phyloP scores from a whole-genome alignment of 2,113 vertebrate genomes.

The Odontophorus gujanensis region DNA sequence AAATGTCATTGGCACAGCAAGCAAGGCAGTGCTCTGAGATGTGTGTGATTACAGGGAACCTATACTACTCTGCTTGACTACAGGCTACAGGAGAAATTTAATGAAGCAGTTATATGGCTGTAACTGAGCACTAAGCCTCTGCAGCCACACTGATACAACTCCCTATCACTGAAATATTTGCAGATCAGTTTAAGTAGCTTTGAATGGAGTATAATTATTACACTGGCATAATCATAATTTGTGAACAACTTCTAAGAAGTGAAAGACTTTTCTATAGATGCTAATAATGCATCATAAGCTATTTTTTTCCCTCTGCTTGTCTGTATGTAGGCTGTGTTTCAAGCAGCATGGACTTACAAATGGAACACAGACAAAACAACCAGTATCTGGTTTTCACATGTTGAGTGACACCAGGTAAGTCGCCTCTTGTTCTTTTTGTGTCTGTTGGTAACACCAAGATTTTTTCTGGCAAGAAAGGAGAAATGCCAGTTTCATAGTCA shows the following conservation, averaged over 20 bases:
- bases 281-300: background rate
- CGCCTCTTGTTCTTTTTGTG: background rate
- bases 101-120: background rate
- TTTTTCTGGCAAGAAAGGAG: background rate
- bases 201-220: background rate
- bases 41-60: rapidly evolving
- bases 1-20: background rate
- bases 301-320: background rate
- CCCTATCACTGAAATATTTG: background rate
- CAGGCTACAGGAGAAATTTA: background rate
- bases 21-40: background rate
- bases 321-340: background rate
- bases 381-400: background rate
- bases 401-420: background rate
- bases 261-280: background rate
- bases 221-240: background rate
- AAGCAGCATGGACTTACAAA: background rate
- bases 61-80: background rate
- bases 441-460: background rate
- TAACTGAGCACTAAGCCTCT: background rate
- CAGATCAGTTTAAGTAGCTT: background rate
- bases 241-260: background rate
- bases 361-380: background rate
- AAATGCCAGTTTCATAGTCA: background rate
- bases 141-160: background rate